Percentiles rank a stretch among this genome's conserved stretches.
Evolutionary conservation across 2,888 invertebrate species (phyloP).

Genomic region (Hirtodrosophila duncani): DNA sequence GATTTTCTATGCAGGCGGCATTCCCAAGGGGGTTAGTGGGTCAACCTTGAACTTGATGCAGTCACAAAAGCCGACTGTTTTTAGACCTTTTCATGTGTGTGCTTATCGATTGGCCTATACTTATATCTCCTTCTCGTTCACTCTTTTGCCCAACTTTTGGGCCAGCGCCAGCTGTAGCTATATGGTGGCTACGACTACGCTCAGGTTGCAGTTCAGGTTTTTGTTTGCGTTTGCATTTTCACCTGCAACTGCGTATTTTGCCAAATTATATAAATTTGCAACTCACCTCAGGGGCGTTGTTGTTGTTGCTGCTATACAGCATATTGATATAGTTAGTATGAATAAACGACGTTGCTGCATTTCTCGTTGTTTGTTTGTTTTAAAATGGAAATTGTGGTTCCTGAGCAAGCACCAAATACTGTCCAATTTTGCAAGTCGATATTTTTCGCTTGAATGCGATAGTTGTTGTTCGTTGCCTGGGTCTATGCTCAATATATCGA

Average conservation of each 20-base stretch:
- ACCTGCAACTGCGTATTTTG: too few species aligned
- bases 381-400: constrained; percentile 17
- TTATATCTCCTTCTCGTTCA: background rate
- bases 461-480: too few species aligned
- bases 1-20: constrained; percentile 9
- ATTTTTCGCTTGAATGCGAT: too few species aligned
- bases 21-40: constrained; percentile 10
- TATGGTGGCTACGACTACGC: constrained; percentile 1
- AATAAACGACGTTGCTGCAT: constrained; percentile 18
- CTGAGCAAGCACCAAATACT: too few species aligned
- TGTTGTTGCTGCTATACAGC: constrained; percentile 6
- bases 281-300: constrained; percentile 26
- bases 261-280: background rate
- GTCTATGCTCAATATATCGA: too few species aligned
- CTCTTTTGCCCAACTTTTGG: background rate
- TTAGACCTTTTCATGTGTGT: too few species aligned
- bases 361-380: too few species aligned
- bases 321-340: constrained; percentile 18
- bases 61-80: constrained; percentile 12
- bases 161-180: too few species aligned
- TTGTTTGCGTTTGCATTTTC: background rate
- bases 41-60: constrained; percentile 60
- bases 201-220: background rate
- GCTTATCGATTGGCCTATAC: constrained; percentile 32
- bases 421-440: too few species aligned